Base-by-base conservation (phyloP, 2,888 invertebrate genomes). In the Macaria liturata region DNA sequence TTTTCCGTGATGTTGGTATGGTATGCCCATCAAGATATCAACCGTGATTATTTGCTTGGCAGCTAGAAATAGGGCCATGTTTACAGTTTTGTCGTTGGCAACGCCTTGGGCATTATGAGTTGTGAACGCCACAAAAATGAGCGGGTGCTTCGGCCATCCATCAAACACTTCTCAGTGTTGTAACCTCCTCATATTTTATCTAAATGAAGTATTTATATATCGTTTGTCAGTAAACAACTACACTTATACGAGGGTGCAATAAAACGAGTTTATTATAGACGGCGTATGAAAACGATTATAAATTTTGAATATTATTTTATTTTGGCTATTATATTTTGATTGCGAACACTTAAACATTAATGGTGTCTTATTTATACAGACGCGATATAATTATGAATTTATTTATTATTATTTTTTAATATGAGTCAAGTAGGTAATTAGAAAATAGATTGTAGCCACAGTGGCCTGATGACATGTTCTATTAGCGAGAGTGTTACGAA, bases 61-160 rank as follows among this genome's bases (percentile, higher is more conserved):
- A 81, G 72, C 73, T 71, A 74, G 58, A 61, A 71, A 75, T 77
- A 73, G 70, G 72, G 75, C 74, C 79, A 69, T 79, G 76, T 79
- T 81, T 77, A 78, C 79, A 69, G 69, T 74, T 72, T 69, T 75
- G 71, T 65, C 66, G 72, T 82, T 87, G 87, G 84, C 87, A 86
- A 64, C 67, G 58, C 60, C 58, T 60, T 65, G 55, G 48, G 49
- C 39, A 70, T 71, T 73, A 67, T 63, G 68, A 69, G 55, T 64
- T 61, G 69, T 69, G 65, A 59, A 64, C 61, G 61, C 62, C 61
- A 70, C 64, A 63, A 66, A 68, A 67, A 72, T 68, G 65, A 67
- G 59, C 70, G 68, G 64, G 73, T 69, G 70, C 69, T 59, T 37
- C n/a, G 67, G 61, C 67, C 43, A 74, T 77, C 60, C 62, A 71